Evolutionary conservation across 2,888 invertebrate genomes (phyloP).

Genomic region (Perdita meconis): DNA sequence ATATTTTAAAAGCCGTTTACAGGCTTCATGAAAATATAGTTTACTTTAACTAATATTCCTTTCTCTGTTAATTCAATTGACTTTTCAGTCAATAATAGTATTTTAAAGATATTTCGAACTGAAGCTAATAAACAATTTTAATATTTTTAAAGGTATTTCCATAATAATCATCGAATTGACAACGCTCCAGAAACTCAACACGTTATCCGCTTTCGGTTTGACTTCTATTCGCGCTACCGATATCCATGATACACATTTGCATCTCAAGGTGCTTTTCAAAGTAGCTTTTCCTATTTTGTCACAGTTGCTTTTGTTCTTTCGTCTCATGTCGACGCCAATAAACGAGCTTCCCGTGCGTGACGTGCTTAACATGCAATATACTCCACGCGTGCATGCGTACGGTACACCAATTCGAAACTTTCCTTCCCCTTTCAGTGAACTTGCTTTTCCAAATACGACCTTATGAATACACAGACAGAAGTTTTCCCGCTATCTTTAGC

Average conservation of each 20-base stretch:
- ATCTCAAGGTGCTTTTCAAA: too few species aligned
- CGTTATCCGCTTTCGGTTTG: slow-evolving; percentile 15
- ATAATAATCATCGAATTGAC: slow-evolving; percentile 3
- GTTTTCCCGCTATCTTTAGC: too few species aligned
- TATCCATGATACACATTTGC: neutral
- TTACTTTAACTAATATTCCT: too few species aligned
- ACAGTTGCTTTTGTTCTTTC: slow-evolving; percentile 19
- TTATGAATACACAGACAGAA: too few species aligned
- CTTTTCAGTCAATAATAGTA: too few species aligned
- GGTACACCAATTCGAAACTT: neutral
- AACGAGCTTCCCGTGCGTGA: slow-evolving; percentile 21
- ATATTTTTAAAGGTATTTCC: neutral
- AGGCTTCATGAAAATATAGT: too few species aligned
- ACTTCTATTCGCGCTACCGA: neutral
- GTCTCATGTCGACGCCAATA: slow-evolving; percentile 28
- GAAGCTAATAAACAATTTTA: too few species aligned
- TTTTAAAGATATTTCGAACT: too few species aligned
- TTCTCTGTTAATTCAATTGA: too few species aligned
- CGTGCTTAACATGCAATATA: slow-evolving; percentile 22
- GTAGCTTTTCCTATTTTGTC: neutral
- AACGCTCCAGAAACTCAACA: neutral
- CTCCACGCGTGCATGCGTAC: neutral
- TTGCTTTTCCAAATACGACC: too few species aligned
- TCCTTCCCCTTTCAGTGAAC: too few species aligned
- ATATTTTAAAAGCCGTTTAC: too few species aligned